Conservation (phyloP, 2,113 vertebrate genomes). For the Apteryx owenii region DNA sequence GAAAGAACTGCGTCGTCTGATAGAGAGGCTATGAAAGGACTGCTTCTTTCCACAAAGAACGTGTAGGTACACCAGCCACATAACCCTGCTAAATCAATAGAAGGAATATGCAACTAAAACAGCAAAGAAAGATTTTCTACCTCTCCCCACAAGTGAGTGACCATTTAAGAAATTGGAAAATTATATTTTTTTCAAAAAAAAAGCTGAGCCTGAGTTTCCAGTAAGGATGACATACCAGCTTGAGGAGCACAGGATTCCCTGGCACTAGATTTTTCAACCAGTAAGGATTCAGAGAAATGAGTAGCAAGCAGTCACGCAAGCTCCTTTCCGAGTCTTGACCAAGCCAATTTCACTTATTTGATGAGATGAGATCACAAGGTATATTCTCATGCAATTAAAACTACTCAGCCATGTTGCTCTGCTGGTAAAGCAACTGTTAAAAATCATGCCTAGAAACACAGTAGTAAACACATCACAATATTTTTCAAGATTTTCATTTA, state of each 20-base stretch:
- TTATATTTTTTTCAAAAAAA: fast-evolving
- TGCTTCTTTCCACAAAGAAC: neutral
- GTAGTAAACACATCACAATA: fast-evolving
- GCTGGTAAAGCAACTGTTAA: neutral
- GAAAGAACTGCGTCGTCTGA: neutral
- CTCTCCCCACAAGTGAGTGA: neutral
- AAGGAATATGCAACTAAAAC: neutral
- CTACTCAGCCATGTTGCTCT: neutral
- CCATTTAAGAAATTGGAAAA: neutral
- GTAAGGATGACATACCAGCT: fast-evolving
- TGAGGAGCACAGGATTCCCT: neutral
- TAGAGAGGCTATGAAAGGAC: neutral
- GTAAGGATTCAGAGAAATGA: neutral
- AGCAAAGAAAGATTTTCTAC: neutral
- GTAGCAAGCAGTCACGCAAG: neutral
- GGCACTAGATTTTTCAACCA: neutral
- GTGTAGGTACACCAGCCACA: neutral
- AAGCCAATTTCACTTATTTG: neutral
- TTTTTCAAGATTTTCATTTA: neutral
- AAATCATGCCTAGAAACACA: fast-evolving
- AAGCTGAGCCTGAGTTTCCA: neutral
- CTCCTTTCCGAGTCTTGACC: neutral
- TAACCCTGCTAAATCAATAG: neutral
- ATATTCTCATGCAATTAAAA: neutral
- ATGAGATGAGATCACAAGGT: neutral